Percentiles rank a stretch among this genome's conserved stretches.
These are phyloP conservation scores for Caradrina clavipalpis DNA, from an alignment of 2,888 invertebrate species.

Conservation along the genomic window DNA sequence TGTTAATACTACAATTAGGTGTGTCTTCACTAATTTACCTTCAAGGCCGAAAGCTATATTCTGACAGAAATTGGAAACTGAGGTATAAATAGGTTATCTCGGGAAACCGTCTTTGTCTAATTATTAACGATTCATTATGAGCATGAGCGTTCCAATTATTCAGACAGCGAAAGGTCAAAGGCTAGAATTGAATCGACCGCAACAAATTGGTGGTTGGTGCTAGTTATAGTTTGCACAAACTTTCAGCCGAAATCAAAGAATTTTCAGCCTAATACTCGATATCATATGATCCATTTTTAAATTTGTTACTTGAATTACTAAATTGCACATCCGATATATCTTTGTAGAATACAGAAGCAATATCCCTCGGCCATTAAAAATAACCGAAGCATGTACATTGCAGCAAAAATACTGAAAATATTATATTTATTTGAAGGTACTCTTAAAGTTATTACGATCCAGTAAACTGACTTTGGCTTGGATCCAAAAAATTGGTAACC, in stretches of 20 bases:
- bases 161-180: not conserved
- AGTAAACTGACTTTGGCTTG: slow-evolving; percentile 56
- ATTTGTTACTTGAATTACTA: not conserved
- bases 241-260: not conserved
- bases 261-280: not conserved
- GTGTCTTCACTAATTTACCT: not conserved
- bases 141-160: not conserved
- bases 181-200: not conserved
- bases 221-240: not conserved
- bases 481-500: slow-evolving; percentile 58
- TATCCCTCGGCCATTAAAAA: slow-evolving; percentile 29
- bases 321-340: slow-evolving; percentile 17
- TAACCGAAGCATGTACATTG: slow-evolving; percentile 46
- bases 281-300: not conserved
- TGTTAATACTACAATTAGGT: not conserved
- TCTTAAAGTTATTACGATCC: slow-evolving; percentile 57
- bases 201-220: not conserved
- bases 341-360: slow-evolving; percentile 19
- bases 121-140: not conserved
- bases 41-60: not conserved
- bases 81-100: not conserved
- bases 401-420: slow-evolving; percentile 49
- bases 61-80: not conserved
- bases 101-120: not conserved
- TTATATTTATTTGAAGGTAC: slow-evolving; percentile 55